Base-by-base conservation (phyloP, 2,113 vertebrate genomes). In the Rana temporaria region DNA sequence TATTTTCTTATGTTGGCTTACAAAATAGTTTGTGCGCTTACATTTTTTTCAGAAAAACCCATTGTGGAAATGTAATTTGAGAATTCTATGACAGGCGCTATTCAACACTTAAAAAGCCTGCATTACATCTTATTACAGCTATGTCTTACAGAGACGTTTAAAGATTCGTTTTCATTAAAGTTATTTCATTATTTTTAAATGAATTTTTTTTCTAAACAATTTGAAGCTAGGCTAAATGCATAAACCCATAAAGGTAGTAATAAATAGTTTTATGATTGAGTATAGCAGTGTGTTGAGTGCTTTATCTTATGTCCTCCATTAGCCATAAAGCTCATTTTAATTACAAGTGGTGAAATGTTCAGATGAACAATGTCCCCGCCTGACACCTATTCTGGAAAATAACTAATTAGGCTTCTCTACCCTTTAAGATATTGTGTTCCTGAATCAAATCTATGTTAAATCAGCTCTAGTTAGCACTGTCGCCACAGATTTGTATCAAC, bases 221-320 rank as follows among this genome's bases (percentile, higher is more conserved):
- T 72, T 81, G 26, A 1, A 59, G 79, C 57, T 72, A 64, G 60
- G 55, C 68, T 34, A 64, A 72, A 81, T 73, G 24, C 70, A 64
- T 73, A 81, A 81, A 81, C 64, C 59, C 59, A 73, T 73, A 73
- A 60, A 73, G 69, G 68, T 24, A 48, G 79, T 34, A 73, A 81
- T 81, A 81, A 73, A 81, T 81, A 72, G 68, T 63, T 81, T 72
- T 81, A 72, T 81, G 79, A 81, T 81, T 81, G 59, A 81, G 60
- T 72, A 38, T 65, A 34, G 68, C 72, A 14, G 59, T 65, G 59
- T 38, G 19, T 64, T 72, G 57, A 73, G 68, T 72, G 79, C 69
- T 81, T 81, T 81, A 81, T 73, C 70, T 73, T 73, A 17, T 19
- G 48, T 64, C 63, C 38, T 81, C 68, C 68, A 81, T 81, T 81